Evolutionary conservation across 2,113 vertebrate genomes (phyloP).

Genomic region (Pituophis catenifer): DNA sequence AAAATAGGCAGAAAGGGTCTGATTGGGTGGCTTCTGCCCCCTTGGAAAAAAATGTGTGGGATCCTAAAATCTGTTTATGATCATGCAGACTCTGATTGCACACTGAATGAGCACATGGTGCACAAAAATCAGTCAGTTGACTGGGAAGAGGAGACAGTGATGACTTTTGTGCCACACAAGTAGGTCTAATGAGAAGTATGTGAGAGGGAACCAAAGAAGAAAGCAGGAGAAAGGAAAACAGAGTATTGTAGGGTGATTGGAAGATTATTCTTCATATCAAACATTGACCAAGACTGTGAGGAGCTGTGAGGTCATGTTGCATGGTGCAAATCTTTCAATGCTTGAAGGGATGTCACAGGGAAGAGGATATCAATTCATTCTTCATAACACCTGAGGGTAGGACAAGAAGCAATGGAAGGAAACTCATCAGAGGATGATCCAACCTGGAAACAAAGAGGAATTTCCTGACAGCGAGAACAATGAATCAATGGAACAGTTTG

Average conservation of each 20-base stretch:
- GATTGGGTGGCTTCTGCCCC: neutral
- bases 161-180: neutral
- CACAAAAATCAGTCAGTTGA: neutral
- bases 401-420: no score
- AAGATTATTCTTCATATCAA: neutral
- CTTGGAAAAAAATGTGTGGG: neutral
- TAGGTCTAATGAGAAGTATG: neutral
- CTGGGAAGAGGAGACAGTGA: neutral
- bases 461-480: no score
- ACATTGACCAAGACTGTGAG: neutral
- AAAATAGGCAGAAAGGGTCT: neutral
- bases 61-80: neutral
- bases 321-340: no score
- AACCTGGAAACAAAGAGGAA: no score
- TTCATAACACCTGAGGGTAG: no score
- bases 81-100: neutral
- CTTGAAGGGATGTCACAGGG: no score
- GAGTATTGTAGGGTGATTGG: neutral
- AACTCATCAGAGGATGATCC: no score
- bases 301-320: neutral
- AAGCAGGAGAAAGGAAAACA: neutral
- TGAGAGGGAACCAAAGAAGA: neutral
- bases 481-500: no score
- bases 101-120: neutral
- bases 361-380: no score